Base-by-base conservation (phyloP, 2,888 invertebrate species). In the Ernsta delagoae region DNA sequence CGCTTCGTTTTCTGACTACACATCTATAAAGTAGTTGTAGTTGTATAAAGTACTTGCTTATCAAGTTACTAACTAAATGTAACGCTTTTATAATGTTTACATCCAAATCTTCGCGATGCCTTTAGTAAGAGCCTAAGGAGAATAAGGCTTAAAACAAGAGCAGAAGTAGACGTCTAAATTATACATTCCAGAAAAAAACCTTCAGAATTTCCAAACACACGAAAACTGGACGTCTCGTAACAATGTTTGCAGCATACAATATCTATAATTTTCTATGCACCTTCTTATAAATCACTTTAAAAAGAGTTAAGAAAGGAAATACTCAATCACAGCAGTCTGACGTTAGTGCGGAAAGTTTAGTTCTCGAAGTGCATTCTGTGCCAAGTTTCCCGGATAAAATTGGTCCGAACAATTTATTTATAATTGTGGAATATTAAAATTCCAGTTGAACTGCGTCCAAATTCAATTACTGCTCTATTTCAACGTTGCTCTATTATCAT, bases 331-430 rank as follows among this genome's bases (percentile, higher is more conserved):
- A 50, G 50, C 50, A 50, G 16, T 16, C 16, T 50, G 50, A 50
- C 50, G 50, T 50, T 50, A 50, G 16, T 50, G 16, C 50, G 50
- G 12, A 12, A 50, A 50, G 50, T 50, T 48, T 50, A 50, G 50
- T 50, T 50, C 50, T 50, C 16, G 50, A 16, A 50, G 50, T 16
- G 16, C 50, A 50, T 50, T 50, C 50, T 5, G 50, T 50, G 50
- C 50, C 50, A 50, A 50, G 16, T 16, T 11, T 16, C 16, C 50
- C 16, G 7, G 50, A 50, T 50, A 16, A 12, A 50, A 50, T 50
- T 16, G 50, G 50, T 16, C 50, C 0, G 16, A 50, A 50, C 16
- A 50, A 50, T 7, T 50, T 12, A 50, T 16, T 50, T 50, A 50
- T 16, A 12, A 48, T n/a, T 12, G 1, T 48, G 48, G 5, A 48